phyloP scores from a whole-genome alignment of 2,888 invertebrate genomes.

The Pseudanteris insignis region DNA sequence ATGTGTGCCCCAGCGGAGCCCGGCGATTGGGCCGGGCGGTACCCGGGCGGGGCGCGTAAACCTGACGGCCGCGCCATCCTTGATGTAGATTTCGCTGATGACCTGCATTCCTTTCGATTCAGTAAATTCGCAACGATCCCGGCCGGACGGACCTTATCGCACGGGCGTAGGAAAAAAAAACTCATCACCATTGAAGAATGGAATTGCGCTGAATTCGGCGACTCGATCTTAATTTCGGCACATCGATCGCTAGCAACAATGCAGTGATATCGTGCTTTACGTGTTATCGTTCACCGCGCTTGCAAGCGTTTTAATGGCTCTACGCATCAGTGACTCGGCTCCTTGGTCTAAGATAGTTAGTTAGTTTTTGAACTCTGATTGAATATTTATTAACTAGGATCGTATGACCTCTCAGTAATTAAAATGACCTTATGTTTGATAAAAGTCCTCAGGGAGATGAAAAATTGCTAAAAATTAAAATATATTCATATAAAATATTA shows the following conservation, averaged over 20 bases:
- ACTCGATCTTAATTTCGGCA: slow-evolving; percentile 34
- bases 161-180: slow-evolving; percentile 17
- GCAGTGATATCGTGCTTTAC: slow-evolving; percentile 13
- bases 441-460: too few relatives aligned
- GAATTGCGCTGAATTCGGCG: slow-evolving; percentile 30
- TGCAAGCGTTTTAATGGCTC: slow-evolving; percentile 18
- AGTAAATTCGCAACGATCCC: slow-evolving; percentile 47
- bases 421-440: too few relatives aligned
- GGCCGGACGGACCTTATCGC: slow-evolving; percentile 21
- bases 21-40: slow-evolving; percentile 46
- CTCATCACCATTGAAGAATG: slow-evolving; percentile 23
- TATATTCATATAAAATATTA: too few relatives aligned
- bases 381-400: too few relatives aligned
- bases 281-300: slow-evolving; percentile 19
- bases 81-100: slow-evolving; percentile 65
- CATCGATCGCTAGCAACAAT: slow-evolving; percentile 32
- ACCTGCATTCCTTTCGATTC: slow-evolving; percentile 62
- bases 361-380: too few relatives aligned
- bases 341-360: too few relatives aligned
- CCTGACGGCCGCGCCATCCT: slow-evolving; percentile 53
- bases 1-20: slow-evolving; percentile 55
- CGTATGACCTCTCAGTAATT: too few relatives aligned
- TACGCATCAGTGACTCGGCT: too few relatives aligned
- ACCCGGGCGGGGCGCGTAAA: slow-evolving; percentile 61
- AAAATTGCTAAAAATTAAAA: too few relatives aligned